Evolutionary conservation across 2,797 vertebrate species (phyloP).

Genomic region (Eleutherodactylus coqui): DNA sequence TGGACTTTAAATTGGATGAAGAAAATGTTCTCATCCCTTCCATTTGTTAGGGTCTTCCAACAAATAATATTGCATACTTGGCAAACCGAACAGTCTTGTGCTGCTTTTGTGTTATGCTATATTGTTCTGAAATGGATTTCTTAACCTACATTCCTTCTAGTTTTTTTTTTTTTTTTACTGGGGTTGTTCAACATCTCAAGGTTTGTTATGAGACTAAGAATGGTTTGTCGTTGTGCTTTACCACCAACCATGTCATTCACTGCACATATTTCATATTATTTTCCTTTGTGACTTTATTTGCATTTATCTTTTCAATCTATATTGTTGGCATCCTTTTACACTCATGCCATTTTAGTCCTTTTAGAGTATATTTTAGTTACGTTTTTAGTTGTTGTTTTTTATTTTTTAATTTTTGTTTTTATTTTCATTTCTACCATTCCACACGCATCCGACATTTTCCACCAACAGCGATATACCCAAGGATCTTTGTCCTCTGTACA

Average conservation of each 20-base stretch:
- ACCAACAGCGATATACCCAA: constrained; percentile 94
- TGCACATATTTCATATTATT: constrained; percentile 31
- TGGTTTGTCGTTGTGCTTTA: background rate
- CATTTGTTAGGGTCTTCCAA: too few relatives aligned
- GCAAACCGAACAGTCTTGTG: too few relatives aligned
- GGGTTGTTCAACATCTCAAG: too few relatives aligned
- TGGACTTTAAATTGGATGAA: too few relatives aligned
- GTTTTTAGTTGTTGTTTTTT: constrained; percentile 29
- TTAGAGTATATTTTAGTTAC: constrained; percentile 45
- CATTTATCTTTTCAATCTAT: background rate
- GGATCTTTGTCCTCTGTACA: constrained; percentile 99
- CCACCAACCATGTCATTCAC: constrained; percentile 48
- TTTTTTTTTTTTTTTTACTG: background rate
- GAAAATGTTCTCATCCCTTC: too few relatives aligned
- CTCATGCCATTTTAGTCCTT: constrained; percentile 60
- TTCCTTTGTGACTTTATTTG: constrained; percentile 26
- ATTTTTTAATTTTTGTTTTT: constrained; percentile 69
- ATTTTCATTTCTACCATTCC: constrained; percentile 76
- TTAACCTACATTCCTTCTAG: too few relatives aligned
- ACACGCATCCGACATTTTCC: constrained; percentile 77
- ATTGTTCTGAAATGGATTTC: too few relatives aligned
- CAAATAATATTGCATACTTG: too few relatives aligned
- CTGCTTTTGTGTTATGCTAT: too few relatives aligned
- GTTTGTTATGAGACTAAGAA: background rate
- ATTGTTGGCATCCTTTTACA: constrained; percentile 66